These are phyloP conservation scores for Alviniconcha marisindica DNA, from an alignment of 1,140 invertebrate species.

Conservation along the genomic window DNA sequence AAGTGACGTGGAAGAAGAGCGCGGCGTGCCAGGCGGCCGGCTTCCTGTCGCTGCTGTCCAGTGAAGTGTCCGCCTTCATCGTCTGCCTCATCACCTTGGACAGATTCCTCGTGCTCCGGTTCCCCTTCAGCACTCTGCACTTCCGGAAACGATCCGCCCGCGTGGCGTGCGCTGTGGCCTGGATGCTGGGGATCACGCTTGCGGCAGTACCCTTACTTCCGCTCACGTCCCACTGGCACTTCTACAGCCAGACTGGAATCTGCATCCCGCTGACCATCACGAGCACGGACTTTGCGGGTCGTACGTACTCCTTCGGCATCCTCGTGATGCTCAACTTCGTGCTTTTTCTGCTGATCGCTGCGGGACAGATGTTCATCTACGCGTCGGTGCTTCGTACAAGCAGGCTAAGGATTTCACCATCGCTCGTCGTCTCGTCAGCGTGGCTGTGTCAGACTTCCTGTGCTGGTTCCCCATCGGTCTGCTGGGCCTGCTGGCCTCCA, in stretches of 20 bases:
- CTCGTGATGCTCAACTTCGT: constrained; percentile 54
- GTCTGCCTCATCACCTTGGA: constrained; percentile 60
- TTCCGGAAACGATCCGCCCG: constrained; percentile 35
- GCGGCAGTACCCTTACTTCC: constrained; percentile 45
- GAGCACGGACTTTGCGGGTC: constrained; percentile 20
- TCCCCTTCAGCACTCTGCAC: constrained; percentile 52
- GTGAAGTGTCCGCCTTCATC: constrained; percentile 54
- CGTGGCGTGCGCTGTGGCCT: constrained; percentile 27
- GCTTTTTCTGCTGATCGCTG: constrained; percentile 47
- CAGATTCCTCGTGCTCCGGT: constrained; percentile 57
- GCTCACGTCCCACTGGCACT: neutral
- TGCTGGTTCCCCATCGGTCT: constrained; percentile 52
- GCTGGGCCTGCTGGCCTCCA: constrained; percentile 34
- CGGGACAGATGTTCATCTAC: constrained; percentile 54
- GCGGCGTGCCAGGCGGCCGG: constrained; percentile 59
- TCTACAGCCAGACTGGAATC: constrained; percentile 48
- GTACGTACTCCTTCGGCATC: constrained; percentile 46
- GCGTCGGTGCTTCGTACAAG: constrained; percentile 35
- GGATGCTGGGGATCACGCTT: constrained; percentile 42
- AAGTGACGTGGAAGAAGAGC: constrained; percentile 50
- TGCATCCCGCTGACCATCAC: constrained; percentile 55
- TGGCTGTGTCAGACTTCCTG: constrained; percentile 45
- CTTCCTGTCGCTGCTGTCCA: constrained; percentile 58
- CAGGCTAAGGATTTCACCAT: constrained; percentile 35
- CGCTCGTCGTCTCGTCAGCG: constrained; percentile 38